Base-by-base conservation (phyloP, 2,888 invertebrate species). In the Pandemis corylana region DNA sequence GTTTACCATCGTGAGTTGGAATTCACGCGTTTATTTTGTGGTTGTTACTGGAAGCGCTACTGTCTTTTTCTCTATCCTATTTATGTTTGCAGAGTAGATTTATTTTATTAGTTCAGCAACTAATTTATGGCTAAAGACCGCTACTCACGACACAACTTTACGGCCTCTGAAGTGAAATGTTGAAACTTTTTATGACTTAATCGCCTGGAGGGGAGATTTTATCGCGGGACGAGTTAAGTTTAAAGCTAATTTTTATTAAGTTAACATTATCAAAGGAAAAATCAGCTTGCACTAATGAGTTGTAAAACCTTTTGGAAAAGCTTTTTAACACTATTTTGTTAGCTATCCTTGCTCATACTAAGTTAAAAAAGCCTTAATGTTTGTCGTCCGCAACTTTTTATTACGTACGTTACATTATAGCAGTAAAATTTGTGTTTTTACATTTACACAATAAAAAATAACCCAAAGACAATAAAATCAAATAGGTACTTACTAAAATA, bases 121-220 rank as follows among this genome's bases (percentile, higher is more conserved):
- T 78, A 80, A 78, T 78, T 80, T 77, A 78, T 77, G 56, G 72
- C 75, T 74, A 76, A 77, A 72, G 68, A 74, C 71, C 78, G 73
- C 62, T 70, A 76, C 70, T 77, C 71, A 79, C 81, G 79, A 83
- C 80, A 85, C 82, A 79, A 78, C 68, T 79, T 79, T 78, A 77
- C 77, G 79, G 67, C 67, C 68, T 68, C 74, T 51, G 66, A 75
- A 81, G 78, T 79, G 77, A 79, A 72, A 78, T 78, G 82, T 77
- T 80, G 80, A 85, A 79, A 84, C 80, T 85, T 85, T 86, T 85
- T 85, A 86, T 80, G 81, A 80, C 83, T 81, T 84, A 84, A 85
- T 85, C 81, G 81, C 77, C 77, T 53, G 56, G 78, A 77, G 77
- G 80, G 77, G 69, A 73, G 74, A 75, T 78, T 80, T 85, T 85